A percentile compares a stretch with the other conserved stretches of the same genome.
Evolutionary conservation across 2,797 vertebrate genomes (phyloP).

Genomic region (Diplodus sargus): DNA sequence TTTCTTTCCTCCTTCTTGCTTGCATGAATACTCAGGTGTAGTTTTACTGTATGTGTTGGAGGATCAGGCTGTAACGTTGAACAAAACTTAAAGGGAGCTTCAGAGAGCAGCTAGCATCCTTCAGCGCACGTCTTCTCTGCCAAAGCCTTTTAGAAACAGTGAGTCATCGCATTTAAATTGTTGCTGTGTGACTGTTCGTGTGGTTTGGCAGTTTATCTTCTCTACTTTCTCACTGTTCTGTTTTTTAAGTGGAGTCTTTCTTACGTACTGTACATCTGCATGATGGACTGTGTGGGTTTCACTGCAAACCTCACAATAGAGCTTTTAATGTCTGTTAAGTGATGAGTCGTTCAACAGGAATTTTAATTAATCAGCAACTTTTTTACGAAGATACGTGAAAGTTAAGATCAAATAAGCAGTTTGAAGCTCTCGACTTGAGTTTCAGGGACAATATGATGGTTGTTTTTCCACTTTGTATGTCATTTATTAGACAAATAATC

Average conservation of each 20-base stretch:
- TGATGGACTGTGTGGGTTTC: background rate
- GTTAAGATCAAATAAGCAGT: background rate
- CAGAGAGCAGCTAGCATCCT: constrained; percentile 22
- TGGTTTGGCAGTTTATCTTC: constrained; percentile 20
- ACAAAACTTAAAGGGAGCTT: constrained; percentile 44
- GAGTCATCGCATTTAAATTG: constrained; percentile 45
- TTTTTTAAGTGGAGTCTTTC: background rate
- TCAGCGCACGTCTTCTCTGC: constrained; percentile 1
- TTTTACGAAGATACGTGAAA: background rate
- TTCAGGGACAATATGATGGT: background rate
- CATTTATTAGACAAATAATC: background rate
- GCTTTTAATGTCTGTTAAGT: background rate
- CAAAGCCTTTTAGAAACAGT: constrained; percentile 35
- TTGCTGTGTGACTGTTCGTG: constrained; percentile 37
- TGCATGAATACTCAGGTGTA: background rate
- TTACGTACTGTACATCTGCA: background rate
- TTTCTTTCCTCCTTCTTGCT: background rate
- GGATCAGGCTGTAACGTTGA: constrained; percentile 14
- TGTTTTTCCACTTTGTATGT: background rate
- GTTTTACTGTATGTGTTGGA: background rate
- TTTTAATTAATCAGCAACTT: background rate
- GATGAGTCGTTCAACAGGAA: background rate
- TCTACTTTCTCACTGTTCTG: background rate
- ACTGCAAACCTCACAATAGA: background rate
- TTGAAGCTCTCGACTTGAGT: background rate